Conservation (phyloP, 2,113 vertebrate species). For the Sakesphorus luctuosus region DNA sequence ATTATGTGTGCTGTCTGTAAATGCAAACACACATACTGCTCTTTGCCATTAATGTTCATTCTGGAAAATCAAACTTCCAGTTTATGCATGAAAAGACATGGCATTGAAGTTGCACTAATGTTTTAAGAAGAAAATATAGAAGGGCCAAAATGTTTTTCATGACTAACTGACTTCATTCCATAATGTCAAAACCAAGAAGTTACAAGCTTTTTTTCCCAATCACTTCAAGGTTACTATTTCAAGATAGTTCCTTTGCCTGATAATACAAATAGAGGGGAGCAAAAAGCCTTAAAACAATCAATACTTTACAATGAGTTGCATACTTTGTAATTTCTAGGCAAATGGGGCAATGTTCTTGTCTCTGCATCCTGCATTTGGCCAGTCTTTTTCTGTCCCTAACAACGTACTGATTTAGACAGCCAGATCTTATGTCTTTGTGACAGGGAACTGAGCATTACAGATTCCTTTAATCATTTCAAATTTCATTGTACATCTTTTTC, state of each 20-base stretch:
- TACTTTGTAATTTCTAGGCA: not conserved
- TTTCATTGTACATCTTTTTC: not conserved
- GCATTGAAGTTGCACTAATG: not conserved
- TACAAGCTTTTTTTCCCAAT: not conserved
- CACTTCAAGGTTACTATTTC: not conserved
- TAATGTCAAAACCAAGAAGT: not conserved
- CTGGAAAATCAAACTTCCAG: not conserved
- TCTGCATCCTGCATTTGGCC: not conserved
- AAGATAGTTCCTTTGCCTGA: not conserved
- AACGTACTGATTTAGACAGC: not conserved
- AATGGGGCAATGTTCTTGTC: not conserved
- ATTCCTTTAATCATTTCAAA: not conserved
- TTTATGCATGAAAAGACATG: not conserved
- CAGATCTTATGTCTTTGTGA: not conserved
- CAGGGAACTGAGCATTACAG: fast-evolving
- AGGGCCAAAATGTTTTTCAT: not conserved
- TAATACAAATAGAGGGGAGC: not conserved
- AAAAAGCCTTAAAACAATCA: slow-evolving; percentile 18
- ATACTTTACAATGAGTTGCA: not conserved
- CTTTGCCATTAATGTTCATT: not conserved
- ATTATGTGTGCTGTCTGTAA: not conserved
- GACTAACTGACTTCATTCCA: not conserved
- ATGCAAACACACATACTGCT: not conserved
- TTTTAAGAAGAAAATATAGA: not conserved
- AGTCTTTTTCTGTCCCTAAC: not conserved